These are phyloP conservation scores for Cydia strobilella DNA, from an alignment of 1,140 invertebrate genomes.

Conservation along the genomic window DNA sequence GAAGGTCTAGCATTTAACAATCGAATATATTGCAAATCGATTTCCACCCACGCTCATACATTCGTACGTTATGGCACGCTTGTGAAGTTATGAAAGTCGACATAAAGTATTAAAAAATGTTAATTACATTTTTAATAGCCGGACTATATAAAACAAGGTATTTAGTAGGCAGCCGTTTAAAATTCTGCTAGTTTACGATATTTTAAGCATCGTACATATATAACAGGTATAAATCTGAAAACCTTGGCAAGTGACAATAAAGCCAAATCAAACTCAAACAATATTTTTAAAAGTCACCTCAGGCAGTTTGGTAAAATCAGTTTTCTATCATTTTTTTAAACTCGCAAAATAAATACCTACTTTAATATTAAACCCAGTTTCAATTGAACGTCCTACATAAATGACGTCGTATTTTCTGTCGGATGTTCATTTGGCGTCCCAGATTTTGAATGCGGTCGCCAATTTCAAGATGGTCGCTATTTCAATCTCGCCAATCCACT, in stretches of 20 bases:
- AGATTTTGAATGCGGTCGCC: slow-evolving; percentile 25
- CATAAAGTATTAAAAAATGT: not conserved
- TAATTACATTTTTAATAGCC: too few species aligned
- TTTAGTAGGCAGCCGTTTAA: too few species aligned
- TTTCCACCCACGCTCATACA: not conserved
- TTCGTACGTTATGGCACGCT: not conserved
- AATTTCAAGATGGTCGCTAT: slow-evolving; percentile 30
- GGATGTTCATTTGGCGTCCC: slow-evolving; percentile 22
- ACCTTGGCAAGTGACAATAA: too few species aligned
- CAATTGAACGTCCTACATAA: not conserved
- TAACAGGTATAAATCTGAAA: too few species aligned
- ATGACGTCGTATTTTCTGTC: not conserved
- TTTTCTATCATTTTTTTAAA: not conserved
- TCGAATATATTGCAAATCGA: slow-evolving; percentile 6
- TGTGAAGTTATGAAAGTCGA: not conserved
- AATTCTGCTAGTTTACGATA: too few species aligned
- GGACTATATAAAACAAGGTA: too few species aligned
- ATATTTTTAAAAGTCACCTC: too few species aligned
- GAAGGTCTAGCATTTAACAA: not conserved
- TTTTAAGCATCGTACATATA: too few species aligned
- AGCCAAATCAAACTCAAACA: too few species aligned
- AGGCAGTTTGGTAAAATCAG: too few species aligned
- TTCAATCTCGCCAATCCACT: slow-evolving; percentile 20
- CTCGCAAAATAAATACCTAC: not conserved
- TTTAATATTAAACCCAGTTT: not conserved